Percentiles rank a stretch among this genome's conserved stretches.
These are phyloP conservation scores for Laterallus jamaicensis DNA, from an alignment of 2,113 vertebrate genomes.

Conservation along the genomic window DNA sequence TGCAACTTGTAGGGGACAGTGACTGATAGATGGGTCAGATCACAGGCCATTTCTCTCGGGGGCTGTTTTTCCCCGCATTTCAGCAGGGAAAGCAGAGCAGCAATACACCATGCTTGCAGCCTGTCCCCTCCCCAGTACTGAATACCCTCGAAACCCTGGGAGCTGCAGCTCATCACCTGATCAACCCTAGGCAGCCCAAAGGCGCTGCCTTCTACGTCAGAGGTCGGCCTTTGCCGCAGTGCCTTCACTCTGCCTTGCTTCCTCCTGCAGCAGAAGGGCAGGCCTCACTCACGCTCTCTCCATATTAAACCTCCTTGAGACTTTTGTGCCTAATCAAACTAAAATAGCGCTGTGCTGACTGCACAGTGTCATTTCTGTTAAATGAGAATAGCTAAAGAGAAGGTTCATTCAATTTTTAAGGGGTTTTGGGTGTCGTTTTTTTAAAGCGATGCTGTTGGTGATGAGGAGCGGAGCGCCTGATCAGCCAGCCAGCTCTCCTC, in stretches of 20 bases:
- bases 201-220: background rate
- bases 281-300: background rate
- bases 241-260: background rate
- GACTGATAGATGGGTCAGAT: background rate
- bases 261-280: background rate
- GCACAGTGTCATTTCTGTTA: background rate
- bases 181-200: background rate
- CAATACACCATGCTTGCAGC: background rate
- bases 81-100: background rate
- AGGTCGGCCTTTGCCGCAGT: background rate
- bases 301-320: background rate
- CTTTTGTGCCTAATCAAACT: constrained; percentile 18
- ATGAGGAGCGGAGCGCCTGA: background rate
- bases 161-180: background rate
- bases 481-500: background rate
- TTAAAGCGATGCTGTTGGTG: rapidly evolving
- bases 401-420: background rate
- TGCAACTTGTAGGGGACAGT: background rate
- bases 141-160: background rate
- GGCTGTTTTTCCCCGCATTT: background rate
- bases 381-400: background rate
- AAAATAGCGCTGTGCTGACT: background rate
- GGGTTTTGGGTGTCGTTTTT: no score
- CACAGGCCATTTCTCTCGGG: background rate
- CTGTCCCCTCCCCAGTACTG: background rate